Evolutionary conservation across 2,888 invertebrate genomes (phyloP).

Genomic region (Sarcophaga rosellei): DNA sequence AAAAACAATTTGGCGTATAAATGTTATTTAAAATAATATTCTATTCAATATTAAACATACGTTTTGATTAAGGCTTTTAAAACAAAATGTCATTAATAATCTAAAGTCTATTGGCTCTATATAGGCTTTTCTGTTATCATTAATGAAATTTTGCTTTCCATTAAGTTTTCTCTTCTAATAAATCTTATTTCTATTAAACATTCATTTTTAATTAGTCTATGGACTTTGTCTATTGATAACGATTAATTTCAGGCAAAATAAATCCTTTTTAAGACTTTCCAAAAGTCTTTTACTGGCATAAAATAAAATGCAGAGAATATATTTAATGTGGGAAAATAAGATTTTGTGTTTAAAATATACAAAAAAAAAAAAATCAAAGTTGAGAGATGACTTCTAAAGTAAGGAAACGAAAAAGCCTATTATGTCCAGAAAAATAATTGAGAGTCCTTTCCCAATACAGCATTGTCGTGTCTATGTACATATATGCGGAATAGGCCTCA

Average conservation of each 20-base stretch:
- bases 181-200: not conserved
- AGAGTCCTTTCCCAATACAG: too few relatives aligned
- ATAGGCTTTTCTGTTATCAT: too few relatives aligned
- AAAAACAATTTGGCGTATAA: not conserved
- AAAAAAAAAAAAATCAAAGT: not conserved
- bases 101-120: not conserved
- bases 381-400: not conserved
- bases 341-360: not conserved
- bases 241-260: slow-evolving; percentile 47
- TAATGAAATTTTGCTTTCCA: not conserved
- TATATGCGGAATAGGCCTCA: too few relatives aligned
- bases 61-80: not conserved
- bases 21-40: not conserved
- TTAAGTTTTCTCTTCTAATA: not conserved
- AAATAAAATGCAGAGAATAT: not conserved
- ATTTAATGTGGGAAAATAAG: not conserved
- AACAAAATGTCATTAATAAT: not conserved
- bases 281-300: not conserved
- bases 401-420: too few relatives aligned
- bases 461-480: too few relatives aligned
- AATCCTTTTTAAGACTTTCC: slow-evolving; percentile 15
- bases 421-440: too few relatives aligned
- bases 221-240: slow-evolving; percentile 23
- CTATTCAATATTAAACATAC: not conserved
- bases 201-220: slow-evolving; percentile 14